Base-by-base conservation (phyloP, 2,888 invertebrate genomes). In the Poecilus cupreus region DNA sequence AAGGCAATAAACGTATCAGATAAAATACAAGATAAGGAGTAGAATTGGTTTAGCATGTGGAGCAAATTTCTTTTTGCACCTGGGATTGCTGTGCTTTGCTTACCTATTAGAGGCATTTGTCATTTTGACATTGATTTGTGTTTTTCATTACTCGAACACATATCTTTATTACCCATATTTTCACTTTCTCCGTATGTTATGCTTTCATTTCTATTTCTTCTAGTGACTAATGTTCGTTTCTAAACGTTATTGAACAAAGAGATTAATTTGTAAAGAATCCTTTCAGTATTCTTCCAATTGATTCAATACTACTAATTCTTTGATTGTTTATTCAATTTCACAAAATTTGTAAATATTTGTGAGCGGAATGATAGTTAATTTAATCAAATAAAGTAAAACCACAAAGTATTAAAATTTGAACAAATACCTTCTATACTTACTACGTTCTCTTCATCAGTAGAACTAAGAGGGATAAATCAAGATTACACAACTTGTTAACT, bases 31-130 rank as follows among this genome's bases (percentile, higher is more conserved):
- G 68, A 37, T 64, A 18, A 37, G 68, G 16, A 68, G 13, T n/a
- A 57, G 11, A 37, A 68, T 68, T 13, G 68, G 10, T 68, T 18
- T 37, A 68, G 37, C 39, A 68, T 68, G 68, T 68, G 68, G 37
- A 13, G 68, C 68, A 68, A 16, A 68, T 68, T 68, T 68, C 68
- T 68, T 68, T 57, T 39, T 68, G 68, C 68, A 68, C 68, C 68
- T 68, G 68, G 13, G 68, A 39, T 68, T 68, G 26, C 39, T 11
- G 13, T 13, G 39, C 32, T 32, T 4, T 26, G 26, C 5, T 26
- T 26, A 68, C 3, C 32, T 68, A 68, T 68, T 68, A 68, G 68
- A 68, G 16, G 10, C 18, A 68, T 68, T 68, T 64, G 4, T 64
- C 26, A 32, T 16, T 22, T 26, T 18, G 68, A 68, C 68, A 68